Percentiles rank a stretch among this genome's conserved stretches.
These are phyloP conservation scores for Tromatobia lineatoria DNA, from an alignment of 2,888 invertebrate species.

Conservation along the genomic window DNA sequence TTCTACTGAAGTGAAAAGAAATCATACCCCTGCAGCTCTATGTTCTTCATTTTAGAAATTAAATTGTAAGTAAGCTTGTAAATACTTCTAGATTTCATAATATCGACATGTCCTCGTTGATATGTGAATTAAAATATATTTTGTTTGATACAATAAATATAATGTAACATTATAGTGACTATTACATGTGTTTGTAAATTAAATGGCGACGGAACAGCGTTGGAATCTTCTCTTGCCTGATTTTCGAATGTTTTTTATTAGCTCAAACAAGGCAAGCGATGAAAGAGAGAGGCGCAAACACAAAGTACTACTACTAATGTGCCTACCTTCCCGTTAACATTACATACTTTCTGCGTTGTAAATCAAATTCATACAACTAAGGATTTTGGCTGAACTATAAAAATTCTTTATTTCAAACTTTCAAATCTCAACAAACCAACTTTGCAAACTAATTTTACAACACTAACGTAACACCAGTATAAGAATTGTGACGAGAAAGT, in stretches of 20 bases:
- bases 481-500: not conserved
- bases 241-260: not conserved
- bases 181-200: not conserved
- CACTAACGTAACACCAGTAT: not conserved
- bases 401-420: no score
- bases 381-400: no score
- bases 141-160: not conserved
- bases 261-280: not conserved
- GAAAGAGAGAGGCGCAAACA: constrained; percentile 19
- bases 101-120: not conserved
- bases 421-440: no score
- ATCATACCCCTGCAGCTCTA: not conserved
- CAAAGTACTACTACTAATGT: not conserved
- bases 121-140: not conserved
- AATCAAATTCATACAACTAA: not conserved
- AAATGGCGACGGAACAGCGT: not conserved
- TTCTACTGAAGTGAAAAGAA: constrained; percentile 40
- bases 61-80: not conserved
- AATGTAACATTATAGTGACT: not conserved
- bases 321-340: not conserved
- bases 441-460: no score
- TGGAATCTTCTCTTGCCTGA: not conserved
- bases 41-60: not conserved
- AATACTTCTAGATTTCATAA: not conserved
- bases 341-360: constrained; percentile 10